A percentile compares a stretch with the other conserved stretches of the same genome.
Evolutionary conservation across 2,888 invertebrate species (phyloP).

Genomic region (Minunthozetes semirufus): DNA sequence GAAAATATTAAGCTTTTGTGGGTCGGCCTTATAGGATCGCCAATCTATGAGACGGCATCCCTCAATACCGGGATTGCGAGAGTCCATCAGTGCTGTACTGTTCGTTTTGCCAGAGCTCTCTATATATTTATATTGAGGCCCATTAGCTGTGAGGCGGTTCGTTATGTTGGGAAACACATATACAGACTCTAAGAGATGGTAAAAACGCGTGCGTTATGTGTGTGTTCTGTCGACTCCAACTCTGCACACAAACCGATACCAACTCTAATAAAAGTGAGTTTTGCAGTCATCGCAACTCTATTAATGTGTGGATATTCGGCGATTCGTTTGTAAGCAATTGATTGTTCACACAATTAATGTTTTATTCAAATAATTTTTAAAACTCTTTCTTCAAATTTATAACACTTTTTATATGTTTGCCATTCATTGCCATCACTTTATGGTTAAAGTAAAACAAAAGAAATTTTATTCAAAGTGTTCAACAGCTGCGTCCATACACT

Average conservation of each 20-base stretch:
- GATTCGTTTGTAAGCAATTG: too few relatives aligned
- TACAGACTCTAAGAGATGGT: slow-evolving; percentile 1
- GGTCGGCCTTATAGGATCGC: neutral
- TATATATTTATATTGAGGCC: neutral
- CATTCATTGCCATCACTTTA: neutral
- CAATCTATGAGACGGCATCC: slow-evolving; percentile 5
- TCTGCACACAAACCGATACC: neutral
- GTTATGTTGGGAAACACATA: neutral
- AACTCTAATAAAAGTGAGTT: neutral
- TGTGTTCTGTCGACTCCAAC: neutral
- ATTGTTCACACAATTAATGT: neutral
- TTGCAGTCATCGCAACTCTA: neutral
- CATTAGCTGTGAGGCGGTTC: slow-evolving; percentile 1
- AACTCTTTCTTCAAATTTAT: neutral
- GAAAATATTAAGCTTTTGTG: neutral
- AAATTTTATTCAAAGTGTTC: slow-evolving; percentile 4
- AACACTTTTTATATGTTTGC: neutral
- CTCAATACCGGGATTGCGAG: neutral
- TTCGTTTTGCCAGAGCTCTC: neutral
- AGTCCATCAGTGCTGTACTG: slow-evolving; percentile 11
- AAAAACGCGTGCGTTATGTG: slow-evolving; percentile 6
- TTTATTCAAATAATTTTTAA: neutral
- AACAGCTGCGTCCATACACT: slow-evolving; percentile 11
- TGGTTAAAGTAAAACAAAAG: neutral
- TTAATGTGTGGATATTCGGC: neutral